Percentiles rank a stretch among this genome's conserved stretches.
Conservation (phyloP, 2,113 vertebrate species). For the Candoia aspera region DNA sequence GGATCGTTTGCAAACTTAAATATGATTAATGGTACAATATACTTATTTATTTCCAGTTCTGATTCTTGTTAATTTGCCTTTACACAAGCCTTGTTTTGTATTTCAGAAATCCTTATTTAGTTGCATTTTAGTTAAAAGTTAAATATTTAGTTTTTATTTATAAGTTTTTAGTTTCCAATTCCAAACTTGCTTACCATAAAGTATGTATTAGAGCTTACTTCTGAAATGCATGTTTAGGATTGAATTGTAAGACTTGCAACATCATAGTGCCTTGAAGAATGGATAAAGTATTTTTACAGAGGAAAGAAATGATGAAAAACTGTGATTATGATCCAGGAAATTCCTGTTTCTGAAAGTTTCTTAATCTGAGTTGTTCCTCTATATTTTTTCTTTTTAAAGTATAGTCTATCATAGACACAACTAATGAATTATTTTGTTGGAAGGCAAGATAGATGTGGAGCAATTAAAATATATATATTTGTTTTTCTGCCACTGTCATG, state of each 20-base stretch:
- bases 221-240: background rate
- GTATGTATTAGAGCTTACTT: background rate
- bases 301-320: background rate
- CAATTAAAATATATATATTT: constrained; percentile 31
- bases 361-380: constrained; percentile 38
- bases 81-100: constrained; percentile 28
- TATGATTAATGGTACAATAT: constrained; percentile 40
- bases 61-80: constrained; percentile 58
- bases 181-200: background rate
- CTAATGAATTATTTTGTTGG: constrained; percentile 31
- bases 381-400: constrained; percentile 45
- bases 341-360: constrained; percentile 38
- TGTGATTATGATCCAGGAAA: constrained; percentile 32
- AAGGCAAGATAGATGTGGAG: constrained; percentile 6
- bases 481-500: constrained; percentile 55
- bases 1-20: constrained; percentile 58
- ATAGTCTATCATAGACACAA: constrained; percentile 38
- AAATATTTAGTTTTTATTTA: background rate
- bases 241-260: background rate
- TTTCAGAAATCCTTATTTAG: constrained; percentile 12
- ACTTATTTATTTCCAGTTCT: constrained; percentile 54
- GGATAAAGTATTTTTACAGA: background rate
- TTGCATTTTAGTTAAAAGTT: background rate
- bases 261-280: constrained; percentile 26
- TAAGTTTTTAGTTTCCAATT: background rate